Conservation (phyloP, 2,797 vertebrate genomes). For the Knipowitschia caucasica region DNA sequence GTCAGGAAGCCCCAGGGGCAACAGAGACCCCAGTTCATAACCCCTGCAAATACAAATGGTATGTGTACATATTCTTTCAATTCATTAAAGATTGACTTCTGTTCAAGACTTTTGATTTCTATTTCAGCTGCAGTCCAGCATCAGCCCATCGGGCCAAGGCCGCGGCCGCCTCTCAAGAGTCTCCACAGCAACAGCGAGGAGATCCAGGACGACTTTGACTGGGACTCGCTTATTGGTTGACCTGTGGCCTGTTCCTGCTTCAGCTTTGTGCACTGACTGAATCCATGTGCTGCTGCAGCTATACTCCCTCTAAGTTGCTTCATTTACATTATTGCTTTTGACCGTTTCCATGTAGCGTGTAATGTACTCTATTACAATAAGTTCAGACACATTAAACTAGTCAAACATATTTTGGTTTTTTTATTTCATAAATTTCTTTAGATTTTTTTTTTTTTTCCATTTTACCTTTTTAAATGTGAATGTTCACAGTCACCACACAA, state of each 20-base stretch:
- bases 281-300: constrained; percentile 4
- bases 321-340: constrained; percentile 10
- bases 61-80: constrained; percentile 2
- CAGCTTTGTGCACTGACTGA: constrained; percentile 42
- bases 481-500: constrained; percentile 81
- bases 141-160: constrained; percentile 66
- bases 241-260: constrained; percentile 8
- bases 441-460: constrained; percentile 64
- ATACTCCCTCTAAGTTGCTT: constrained; percentile 2
- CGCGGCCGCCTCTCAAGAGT: constrained; percentile 79
- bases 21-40: constrained; percentile 55
- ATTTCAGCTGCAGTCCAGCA: constrained; percentile 80
- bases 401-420: constrained; percentile 61
- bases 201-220: constrained; percentile 96
- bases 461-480: constrained; percentile 79
- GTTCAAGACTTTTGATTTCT: constrained; percentile 5
- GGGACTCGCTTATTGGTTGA: constrained; percentile 83
- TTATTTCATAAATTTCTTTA: constrained; percentile 78
- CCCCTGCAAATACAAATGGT: constrained; percentile 61
- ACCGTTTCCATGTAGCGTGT: constrained; percentile 20
- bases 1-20: constrained; percentile 60
- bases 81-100: constrained; percentile 15
- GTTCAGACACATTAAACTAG: constrained; percentile 44
- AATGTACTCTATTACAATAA: constrained; percentile 13
- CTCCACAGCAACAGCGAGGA: constrained; percentile 87